Evolutionary conservation across 2,797 vertebrate species (phyloP).

Genomic region (Lateolabrax maculatus): DNA sequence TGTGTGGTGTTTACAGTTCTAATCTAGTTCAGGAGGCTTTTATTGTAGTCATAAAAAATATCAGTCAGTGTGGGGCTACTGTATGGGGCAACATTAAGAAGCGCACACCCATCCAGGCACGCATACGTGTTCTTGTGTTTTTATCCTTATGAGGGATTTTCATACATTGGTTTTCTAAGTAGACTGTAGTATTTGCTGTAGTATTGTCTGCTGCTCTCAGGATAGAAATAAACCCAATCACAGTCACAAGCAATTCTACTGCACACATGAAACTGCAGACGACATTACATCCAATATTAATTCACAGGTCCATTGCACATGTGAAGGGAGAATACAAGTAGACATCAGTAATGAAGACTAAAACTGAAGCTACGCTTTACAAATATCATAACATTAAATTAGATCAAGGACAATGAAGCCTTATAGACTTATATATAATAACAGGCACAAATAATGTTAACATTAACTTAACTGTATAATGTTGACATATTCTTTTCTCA

Average conservation of each 20-base stretch:
- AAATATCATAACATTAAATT: not conserved
- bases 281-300: not conserved
- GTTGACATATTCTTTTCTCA: not conserved
- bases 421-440: not conserved
- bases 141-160: conserved; percentile 12
- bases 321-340: not conserved
- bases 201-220: not conserved
- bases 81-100: not conserved
- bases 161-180: not conserved
- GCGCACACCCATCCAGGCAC: not conserved
- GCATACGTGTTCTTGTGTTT: not conserved
- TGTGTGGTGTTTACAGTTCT: conserved; percentile 33
- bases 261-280: not conserved
- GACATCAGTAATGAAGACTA: not conserved
- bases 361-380: not conserved
- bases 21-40: conserved; percentile 42
- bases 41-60: conserved; percentile 54
- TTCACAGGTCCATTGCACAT: not conserved
- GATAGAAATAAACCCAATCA: not conserved
- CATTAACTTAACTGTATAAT: not conserved
- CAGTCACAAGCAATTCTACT: conserved; percentile 6
- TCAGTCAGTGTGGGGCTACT: conserved; percentile 15
- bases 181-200: not conserved
- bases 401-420: not conserved
- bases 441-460: not conserved